Conservation (phyloP, 2,113 vertebrate genomes). For the Spermophilus dauricus region DNA sequence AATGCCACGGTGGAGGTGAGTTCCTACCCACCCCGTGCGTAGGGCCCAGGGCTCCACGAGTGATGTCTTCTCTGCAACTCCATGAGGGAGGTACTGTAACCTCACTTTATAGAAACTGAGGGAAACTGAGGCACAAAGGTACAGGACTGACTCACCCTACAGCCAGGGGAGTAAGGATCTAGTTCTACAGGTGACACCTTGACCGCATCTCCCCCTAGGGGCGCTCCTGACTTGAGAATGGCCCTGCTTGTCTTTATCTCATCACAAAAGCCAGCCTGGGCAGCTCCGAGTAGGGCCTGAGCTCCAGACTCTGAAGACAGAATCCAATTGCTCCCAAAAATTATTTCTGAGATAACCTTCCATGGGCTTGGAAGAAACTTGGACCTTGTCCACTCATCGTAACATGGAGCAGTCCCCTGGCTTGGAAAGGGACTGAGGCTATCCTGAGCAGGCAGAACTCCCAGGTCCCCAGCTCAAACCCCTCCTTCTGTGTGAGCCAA, state of each 20-base stretch:
- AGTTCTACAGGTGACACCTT: background rate
- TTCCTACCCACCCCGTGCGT: background rate
- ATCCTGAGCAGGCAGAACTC: background rate
- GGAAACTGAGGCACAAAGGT: background rate
- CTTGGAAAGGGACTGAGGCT: no score
- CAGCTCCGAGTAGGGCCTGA: background rate
- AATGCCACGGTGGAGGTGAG: no score
- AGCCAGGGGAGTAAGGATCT: background rate
- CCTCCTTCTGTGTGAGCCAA: background rate
- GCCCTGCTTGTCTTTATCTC: background rate
- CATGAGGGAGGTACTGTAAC: background rate
- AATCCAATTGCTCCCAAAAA: background rate
- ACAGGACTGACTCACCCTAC: background rate
- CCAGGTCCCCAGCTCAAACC: background rate
- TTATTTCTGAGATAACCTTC: background rate
- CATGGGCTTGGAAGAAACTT: background rate
- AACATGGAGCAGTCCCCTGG: fast-evolving
- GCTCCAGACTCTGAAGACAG: background rate
- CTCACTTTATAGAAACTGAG: no score
- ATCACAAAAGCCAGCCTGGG: background rate
- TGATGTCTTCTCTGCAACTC: background rate
- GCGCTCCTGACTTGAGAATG: no score
- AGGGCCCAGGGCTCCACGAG: background rate
- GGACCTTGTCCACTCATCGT: fast-evolving
- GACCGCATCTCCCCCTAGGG: background rate